These are phyloP conservation scores for Eurosta solidaginis DNA, from an alignment of 1,140 invertebrate genomes.

Conservation along the genomic window DNA sequence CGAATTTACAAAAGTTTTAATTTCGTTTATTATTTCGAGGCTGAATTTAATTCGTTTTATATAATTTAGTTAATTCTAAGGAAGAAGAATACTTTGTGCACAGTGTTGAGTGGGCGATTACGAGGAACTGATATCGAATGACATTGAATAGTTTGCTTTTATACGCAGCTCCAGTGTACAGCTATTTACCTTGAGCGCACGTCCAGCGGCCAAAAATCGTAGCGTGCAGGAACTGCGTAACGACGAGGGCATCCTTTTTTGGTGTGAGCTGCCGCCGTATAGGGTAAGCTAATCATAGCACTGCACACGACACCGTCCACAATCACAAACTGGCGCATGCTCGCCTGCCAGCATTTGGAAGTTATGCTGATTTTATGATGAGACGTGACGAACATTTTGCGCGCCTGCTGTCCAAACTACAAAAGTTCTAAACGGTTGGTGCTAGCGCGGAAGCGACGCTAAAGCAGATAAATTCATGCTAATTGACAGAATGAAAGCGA, in stretches of 20 bases:
- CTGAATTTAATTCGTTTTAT: background rate
- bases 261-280: background rate
- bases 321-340: no score
- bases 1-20: background rate
- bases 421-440: background rate
- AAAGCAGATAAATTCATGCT: slow-evolving; percentile 6
- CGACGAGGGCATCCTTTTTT: background rate
- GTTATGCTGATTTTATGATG: slow-evolving; percentile 11
- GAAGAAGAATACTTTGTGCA: background rate
- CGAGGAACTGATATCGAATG: background rate
- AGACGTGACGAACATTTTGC: slow-evolving; percentile 25
- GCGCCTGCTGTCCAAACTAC: background rate
- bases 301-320: no score
- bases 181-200: background rate
- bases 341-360: background rate
- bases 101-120: background rate
- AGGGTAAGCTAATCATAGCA: background rate
- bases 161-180: background rate
- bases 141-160: background rate
- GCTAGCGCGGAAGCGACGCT: background rate
- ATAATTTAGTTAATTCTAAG: background rate
- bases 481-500: slow-evolving; percentile 27
- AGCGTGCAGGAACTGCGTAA: slow-evolving; percentile 5
- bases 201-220: background rate
- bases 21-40: slow-evolving; percentile 1